Conservation (phyloP, 1,140 invertebrate genomes). For the Pachypsylla venusta region DNA sequence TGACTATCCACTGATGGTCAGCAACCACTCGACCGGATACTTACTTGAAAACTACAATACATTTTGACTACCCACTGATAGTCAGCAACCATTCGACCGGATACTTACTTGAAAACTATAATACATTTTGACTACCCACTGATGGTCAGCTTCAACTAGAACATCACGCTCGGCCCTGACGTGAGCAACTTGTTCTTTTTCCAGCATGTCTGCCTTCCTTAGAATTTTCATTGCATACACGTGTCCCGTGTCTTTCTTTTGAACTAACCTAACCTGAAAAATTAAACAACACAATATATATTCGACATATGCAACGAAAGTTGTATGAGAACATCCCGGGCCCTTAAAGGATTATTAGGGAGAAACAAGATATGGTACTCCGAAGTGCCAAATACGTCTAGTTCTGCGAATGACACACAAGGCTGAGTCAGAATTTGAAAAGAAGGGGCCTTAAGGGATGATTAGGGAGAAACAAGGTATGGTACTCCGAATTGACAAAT, state of each 20-base stretch:
- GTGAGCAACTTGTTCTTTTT: slow-evolving; percentile 98
- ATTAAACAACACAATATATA: slow-evolving; percentile 15
- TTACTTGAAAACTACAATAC: slow-evolving; percentile 91
- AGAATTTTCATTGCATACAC: slow-evolving; percentile 99
- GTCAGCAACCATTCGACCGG: slow-evolving; percentile 85
- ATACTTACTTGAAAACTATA: slow-evolving; percentile 77
- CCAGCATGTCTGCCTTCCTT: slow-evolving; percentile 96
- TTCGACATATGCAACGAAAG: no score
- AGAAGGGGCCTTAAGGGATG: no score
- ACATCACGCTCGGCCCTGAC: slow-evolving; percentile 96
- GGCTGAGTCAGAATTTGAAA: no score
- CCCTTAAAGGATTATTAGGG: no score
- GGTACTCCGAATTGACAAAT: no score
- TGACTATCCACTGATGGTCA: slow-evolving; percentile 99
- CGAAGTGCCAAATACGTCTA: no score
- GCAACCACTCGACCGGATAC: slow-evolving; percentile 72
- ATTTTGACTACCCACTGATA: slow-evolving; percentile 99
- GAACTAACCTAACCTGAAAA: slow-evolving; percentile 78
- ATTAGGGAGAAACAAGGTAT: no score
- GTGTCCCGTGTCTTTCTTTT: slow-evolving; percentile 99
- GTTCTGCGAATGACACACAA: no score
- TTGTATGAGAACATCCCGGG: no score
- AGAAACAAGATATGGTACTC: no score
- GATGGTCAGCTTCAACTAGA: slow-evolving; percentile 95
- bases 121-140: slow-evolving; percentile 99